These are phyloP conservation scores for Cheilosia scutellata DNA, from an alignment of 2,888 invertebrate species.

Conservation along the genomic window DNA sequence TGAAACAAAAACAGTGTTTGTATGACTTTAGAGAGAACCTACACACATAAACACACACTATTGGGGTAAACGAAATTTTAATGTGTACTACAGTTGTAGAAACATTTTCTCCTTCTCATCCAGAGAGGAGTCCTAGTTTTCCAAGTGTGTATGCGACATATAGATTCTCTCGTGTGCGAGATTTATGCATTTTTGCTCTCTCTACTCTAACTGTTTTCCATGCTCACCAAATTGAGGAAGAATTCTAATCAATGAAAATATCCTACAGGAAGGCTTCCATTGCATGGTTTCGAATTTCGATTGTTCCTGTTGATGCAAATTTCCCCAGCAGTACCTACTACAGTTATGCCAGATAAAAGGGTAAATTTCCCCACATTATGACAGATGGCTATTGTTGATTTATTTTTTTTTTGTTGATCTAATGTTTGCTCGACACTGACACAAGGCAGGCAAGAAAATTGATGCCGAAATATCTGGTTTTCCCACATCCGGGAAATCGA, in stretches of 20 bases:
- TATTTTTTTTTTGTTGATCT: too few species aligned
- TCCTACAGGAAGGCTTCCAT: constrained; percentile 51
- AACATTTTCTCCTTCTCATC: not conserved
- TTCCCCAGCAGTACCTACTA: constrained; percentile 41
- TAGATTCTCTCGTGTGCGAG: constrained; percentile 11
- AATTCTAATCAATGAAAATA: constrained; percentile 72
- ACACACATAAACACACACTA: not conserved
- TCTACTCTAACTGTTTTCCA: not conserved
- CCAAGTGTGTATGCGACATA: not conserved
- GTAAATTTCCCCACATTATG: constrained; percentile 20
- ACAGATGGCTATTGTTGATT: too few species aligned
- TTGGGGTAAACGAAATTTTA: not conserved
- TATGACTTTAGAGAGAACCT: constrained; percentile 12
- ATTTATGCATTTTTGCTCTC: constrained; percentile 19
- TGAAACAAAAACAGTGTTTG: constrained; percentile 13
- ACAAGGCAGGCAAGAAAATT: too few species aligned
- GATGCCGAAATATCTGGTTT: too few species aligned
- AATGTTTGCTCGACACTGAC: too few species aligned
- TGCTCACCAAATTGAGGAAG: constrained; percentile 17
- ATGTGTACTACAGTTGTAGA: too few species aligned
- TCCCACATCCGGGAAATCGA: too few species aligned
- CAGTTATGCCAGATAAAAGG: not conserved
- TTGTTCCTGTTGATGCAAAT: constrained; percentile 47
- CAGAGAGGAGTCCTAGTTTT: constrained; percentile 38
- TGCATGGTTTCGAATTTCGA: not conserved